Evolutionary conservation across 2,888 invertebrate genomes (phyloP).

Genomic region (Leptinotarsa juncta): DNA sequence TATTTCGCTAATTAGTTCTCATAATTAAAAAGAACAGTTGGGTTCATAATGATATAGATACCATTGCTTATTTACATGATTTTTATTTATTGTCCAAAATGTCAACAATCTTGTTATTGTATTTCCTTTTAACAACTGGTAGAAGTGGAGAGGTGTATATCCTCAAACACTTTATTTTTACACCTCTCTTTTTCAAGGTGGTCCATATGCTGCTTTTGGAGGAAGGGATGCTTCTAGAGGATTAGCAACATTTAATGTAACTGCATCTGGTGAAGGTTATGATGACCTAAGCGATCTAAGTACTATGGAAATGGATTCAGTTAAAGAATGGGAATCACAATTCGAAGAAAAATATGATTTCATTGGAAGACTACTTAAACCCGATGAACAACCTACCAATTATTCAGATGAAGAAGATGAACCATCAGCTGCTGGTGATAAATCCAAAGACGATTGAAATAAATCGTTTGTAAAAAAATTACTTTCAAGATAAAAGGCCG

Average conservation of each 20-base stretch:
- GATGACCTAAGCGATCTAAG: constrained; percentile 96
- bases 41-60: no score
- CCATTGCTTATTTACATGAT: no score
- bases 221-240: constrained; percentile 96
- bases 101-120: no score
- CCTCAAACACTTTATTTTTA: neutral
- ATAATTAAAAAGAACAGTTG: no score
- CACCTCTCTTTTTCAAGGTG: constrained; percentile 71
- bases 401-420: constrained; percentile 91
- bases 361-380: constrained; percentile 89
- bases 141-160: no score
- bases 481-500: constrained; percentile 47
- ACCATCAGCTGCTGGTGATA: constrained; percentile 66
- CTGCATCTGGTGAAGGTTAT: constrained; percentile 80
- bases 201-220: constrained; percentile 93
- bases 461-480: constrained; percentile 13
- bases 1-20: no score
- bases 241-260: constrained; percentile 91
- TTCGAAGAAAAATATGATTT: constrained; percentile 96
- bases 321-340: constrained; percentile 97
- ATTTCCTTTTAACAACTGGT: no score
- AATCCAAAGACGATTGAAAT: constrained; percentile 61
- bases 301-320: constrained; percentile 93
- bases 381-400: constrained; percentile 89
- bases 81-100: no score